Base-by-base conservation (phyloP, 1,140 invertebrate genomes). In the Heliothis virescens region DNA sequence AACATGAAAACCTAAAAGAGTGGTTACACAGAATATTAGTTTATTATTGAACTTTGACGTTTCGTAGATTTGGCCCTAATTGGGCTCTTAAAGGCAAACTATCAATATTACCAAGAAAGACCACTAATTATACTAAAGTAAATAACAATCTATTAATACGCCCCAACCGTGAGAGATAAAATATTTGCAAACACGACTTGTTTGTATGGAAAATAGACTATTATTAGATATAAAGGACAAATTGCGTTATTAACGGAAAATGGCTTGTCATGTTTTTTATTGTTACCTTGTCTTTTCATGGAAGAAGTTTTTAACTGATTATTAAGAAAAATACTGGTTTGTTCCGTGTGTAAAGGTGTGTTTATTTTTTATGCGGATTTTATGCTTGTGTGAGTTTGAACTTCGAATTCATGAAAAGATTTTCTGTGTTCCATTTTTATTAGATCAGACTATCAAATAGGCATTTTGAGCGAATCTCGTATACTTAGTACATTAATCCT, bases 151-250 rank as follows among this genome's bases (percentile, higher is more conserved):
- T 71, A 53, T 29, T 71, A 29, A 71, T 71, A 71, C 21, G 3
- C 47, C 11, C 11, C 26, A 65, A 76, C 59, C 41, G 16, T 57
- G 48, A 76, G 48, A 76, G 53, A 41, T 48, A 50, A 76, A 76
- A 76, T 76, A 76, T 76, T 76, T 76, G 60, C 60, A 21, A 11
- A 76, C 3, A 34, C 13, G 48, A 76, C 60, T 34, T 53, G 59
- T 52, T 60, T 63, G 47, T 13, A 50, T 41, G n/a, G 29, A 65
- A 29, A 53, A 76, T 29, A 62, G 13, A 29, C 15, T 67, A 52
- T 52, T 71, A 71, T 26, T 75, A 75, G 73, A 18, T 11, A n/a
- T 65, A 65, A 53, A 71, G 74, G 74, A 62, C 74, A 76, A 21
- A 67, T 34, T 63, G 59, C 3, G 15, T 21, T 76, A 29, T 13